phyloP scores from a whole-genome alignment of 2,113 vertebrate species.

The Protomyctophum bolini region DNA sequence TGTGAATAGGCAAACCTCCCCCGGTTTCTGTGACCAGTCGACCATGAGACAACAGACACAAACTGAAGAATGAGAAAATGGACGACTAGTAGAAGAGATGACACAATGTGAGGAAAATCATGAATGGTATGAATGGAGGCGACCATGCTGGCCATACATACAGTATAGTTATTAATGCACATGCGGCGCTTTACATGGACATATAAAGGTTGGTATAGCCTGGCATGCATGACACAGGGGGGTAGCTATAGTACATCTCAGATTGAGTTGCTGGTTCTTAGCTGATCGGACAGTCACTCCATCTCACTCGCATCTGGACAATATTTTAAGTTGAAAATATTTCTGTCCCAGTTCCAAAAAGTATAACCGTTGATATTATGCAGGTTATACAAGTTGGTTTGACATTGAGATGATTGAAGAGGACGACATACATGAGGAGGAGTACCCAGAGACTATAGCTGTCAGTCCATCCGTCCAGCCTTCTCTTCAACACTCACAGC shows the following conservation, averaged over 20 bases:
- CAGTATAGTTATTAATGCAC: conserved; percentile 56
- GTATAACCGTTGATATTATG: too few relatives aligned
- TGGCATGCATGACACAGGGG: too few relatives aligned
- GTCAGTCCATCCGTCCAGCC: conserved; percentile 24
- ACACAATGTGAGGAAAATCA: conserved; percentile 45
- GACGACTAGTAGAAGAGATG: conserved; percentile 43
- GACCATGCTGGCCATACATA: conserved; percentile 21
- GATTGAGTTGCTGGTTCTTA: too few relatives aligned
- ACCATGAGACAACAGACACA: conserved; percentile 55
- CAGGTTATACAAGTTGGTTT: too few relatives aligned
- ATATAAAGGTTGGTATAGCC: too few relatives aligned
- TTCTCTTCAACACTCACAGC: neutral
- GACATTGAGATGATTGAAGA: too few relatives aligned
- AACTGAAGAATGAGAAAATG: conserved; percentile 54
- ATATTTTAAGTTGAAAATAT: too few relatives aligned
- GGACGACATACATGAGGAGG: conserved; percentile 35
- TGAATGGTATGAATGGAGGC: conserved; percentile 53
- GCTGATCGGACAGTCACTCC: neutral
- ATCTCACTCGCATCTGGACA: neutral
- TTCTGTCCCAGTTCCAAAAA: too few relatives aligned
- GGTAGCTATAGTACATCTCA: too few relatives aligned
- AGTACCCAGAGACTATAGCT: conserved; percentile 42
- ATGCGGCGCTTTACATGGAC: conserved; percentile 36
- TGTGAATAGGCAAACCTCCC: conserved; percentile 25
- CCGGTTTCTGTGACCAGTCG: conserved; percentile 39